A percentile compares a stretch with the other conserved stretches of the same genome.
These are phyloP conservation scores for Prolemur simus DNA, from an alignment of 2,113 vertebrate genomes.

Conservation along the genomic window DNA sequence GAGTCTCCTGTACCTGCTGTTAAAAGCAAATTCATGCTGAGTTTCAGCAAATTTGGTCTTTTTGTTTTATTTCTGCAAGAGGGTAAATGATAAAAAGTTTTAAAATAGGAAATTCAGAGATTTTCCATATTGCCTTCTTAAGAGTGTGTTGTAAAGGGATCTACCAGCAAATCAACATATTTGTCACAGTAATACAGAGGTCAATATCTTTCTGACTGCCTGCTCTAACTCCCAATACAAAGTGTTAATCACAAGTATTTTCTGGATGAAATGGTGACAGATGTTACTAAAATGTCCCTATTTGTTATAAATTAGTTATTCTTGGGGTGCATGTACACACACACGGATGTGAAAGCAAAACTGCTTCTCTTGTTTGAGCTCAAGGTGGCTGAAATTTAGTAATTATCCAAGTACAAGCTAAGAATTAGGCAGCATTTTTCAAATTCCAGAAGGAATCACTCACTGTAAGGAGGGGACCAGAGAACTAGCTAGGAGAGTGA, in stretches of 20 bases:
- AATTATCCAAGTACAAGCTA: slow-evolving; percentile 74
- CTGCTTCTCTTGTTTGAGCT: slow-evolving; percentile 57
- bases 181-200: slow-evolving; percentile 64
- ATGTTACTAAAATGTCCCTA: slow-evolving; percentile 81
- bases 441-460: slow-evolving; percentile 79
- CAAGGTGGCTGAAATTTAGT: slow-evolving; percentile 71
- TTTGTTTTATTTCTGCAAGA: background rate
- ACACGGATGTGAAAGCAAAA: slow-evolving; percentile 64
- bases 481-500: slow-evolving; percentile 3
- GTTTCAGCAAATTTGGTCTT: background rate
- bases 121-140: slow-evolving; percentile 59
- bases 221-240: slow-evolving; percentile 42
- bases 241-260: slow-evolving; percentile 78
- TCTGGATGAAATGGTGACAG: slow-evolving; percentile 80
- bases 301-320: slow-evolving; percentile 78
- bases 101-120: background rate
- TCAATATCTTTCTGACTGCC: slow-evolving; percentile 65
- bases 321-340: slow-evolving; percentile 70
- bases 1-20: background rate
- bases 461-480: slow-evolving; percentile 35
- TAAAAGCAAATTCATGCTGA: slow-evolving; percentile 36
- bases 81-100: background rate
- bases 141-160: background rate
- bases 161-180: slow-evolving; percentile 13
- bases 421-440: slow-evolving; percentile 78